Evolutionary conservation across 2,888 invertebrate species (phyloP).

Genomic region (Mystacides longicornis): DNA sequence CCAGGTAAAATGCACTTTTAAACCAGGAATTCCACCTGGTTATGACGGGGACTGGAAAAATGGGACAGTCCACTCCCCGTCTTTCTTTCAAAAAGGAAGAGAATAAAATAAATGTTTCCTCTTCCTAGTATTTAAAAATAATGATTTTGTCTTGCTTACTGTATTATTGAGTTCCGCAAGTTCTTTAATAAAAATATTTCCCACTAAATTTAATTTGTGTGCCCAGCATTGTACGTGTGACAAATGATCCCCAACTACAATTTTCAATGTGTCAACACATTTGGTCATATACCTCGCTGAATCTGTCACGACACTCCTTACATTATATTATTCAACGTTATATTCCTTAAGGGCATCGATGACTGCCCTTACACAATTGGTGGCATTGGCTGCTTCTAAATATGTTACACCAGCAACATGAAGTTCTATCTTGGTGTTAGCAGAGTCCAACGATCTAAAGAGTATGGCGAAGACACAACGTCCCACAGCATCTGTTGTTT

Average conservation of each 20-base stretch:
- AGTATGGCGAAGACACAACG: conserved; percentile 2
- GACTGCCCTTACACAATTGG: neutral
- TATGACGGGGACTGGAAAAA: neutral
- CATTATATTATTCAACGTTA: neutral
- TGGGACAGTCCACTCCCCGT: neutral
- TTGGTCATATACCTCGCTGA: conserved; percentile 4
- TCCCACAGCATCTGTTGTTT: neutral
- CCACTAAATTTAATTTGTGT: conserved; percentile 5
- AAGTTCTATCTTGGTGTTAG: neutral
- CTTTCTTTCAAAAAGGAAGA: neutral
- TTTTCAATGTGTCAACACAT: conserved; percentile 4
- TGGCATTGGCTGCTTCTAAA: neutral
- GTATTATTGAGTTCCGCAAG: neutral
- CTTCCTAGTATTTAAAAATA: neutral
- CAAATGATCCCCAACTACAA: neutral
- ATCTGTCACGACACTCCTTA: conserved; percentile 1
- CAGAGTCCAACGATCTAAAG: neutral
- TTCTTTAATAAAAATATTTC: too few relatives aligned
- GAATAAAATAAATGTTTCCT: neutral
- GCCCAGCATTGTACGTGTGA: conserved; percentile 6
- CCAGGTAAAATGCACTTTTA: conserved; percentile 1
- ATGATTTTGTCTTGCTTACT: neutral
- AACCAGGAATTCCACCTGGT: neutral
- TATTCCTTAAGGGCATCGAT: conserved; percentile 4
- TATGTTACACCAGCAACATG: neutral